A percentile compares a stretch with the other conserved stretches of the same genome.
Evolutionary conservation across 2,797 vertebrate species (phyloP).

Genomic region (Scolopax rusticola): DNA sequence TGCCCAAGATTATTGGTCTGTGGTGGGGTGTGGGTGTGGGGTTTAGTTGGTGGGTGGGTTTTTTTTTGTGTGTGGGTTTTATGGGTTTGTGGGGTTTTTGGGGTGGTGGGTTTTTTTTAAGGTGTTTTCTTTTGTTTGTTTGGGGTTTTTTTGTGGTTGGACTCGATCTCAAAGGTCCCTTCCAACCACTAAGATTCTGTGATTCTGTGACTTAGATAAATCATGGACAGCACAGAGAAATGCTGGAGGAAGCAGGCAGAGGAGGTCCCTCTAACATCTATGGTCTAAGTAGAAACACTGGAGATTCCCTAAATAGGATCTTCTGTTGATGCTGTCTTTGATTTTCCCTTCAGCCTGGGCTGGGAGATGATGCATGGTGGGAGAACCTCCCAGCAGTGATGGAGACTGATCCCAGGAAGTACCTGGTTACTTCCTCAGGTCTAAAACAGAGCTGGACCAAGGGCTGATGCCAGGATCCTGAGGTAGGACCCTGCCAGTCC

Average conservation of each 20-base stretch:
- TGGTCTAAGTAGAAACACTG: neutral
- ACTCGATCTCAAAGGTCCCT: no score
- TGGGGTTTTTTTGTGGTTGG: no score
- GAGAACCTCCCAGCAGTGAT: neutral
- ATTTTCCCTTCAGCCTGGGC: neutral
- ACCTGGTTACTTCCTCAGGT: neutral
- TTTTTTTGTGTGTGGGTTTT: no score
- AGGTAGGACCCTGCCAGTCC: no score
- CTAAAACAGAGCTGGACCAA: rapidly evolving
- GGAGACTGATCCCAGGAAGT: neutral
- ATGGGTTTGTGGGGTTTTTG: no score
- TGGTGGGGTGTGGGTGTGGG: no score
- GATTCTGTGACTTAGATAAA: neutral
- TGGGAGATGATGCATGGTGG: neutral
- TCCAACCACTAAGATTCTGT: no score
- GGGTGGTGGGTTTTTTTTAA: no score
- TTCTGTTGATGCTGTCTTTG: neutral
- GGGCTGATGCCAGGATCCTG: neutral
- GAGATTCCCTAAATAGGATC: neutral
- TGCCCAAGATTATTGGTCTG: no score
- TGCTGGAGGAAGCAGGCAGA: neutral
- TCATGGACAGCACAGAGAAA: neutral
- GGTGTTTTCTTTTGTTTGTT: no score
- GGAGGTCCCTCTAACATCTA: neutral
- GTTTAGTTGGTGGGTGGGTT: no score